A percentile compares a stretch with the other conserved stretches of the same genome.
phyloP scores from a whole-genome alignment of 2,113 vertebrate genomes.

The Campylomormyrus numenius region DNA sequence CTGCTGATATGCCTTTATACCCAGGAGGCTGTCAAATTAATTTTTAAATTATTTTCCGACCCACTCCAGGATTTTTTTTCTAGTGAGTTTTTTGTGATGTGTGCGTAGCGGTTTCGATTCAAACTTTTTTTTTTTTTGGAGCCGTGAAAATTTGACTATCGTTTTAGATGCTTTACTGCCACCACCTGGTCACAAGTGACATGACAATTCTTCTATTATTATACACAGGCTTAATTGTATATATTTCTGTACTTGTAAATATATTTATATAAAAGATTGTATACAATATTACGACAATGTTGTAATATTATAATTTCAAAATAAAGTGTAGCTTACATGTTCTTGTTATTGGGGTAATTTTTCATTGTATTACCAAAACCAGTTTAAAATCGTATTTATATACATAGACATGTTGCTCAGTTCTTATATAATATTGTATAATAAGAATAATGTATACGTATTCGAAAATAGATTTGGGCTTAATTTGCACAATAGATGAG shows the following conservation, averaged over 20 bases:
- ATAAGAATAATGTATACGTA: neutral
- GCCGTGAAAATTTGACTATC: neutral
- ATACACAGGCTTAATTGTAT: neutral
- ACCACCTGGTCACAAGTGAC: neutral
- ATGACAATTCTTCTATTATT: neutral
- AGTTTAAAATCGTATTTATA: neutral
- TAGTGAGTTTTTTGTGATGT: neutral
- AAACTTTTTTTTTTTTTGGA: neutral
- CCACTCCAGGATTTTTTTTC: neutral
- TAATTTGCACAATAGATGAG: neutral
- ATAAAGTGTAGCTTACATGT: neutral
- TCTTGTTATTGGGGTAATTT: neutral
- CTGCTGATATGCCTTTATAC: neutral
- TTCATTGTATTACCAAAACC: neutral
- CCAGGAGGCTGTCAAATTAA: neutral
- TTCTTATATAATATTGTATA: neutral
- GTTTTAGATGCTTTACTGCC: constrained; percentile 6
- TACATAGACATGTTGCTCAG: neutral
- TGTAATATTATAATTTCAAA: neutral
- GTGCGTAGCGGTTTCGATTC: neutral
- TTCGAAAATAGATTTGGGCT: neutral
- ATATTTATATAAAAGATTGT: neutral
- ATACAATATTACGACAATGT: neutral
- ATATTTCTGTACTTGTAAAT: neutral
- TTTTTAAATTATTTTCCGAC: neutral